Conservation (phyloP, 2,888 invertebrate species). For the Hyalella azteca region DNA sequence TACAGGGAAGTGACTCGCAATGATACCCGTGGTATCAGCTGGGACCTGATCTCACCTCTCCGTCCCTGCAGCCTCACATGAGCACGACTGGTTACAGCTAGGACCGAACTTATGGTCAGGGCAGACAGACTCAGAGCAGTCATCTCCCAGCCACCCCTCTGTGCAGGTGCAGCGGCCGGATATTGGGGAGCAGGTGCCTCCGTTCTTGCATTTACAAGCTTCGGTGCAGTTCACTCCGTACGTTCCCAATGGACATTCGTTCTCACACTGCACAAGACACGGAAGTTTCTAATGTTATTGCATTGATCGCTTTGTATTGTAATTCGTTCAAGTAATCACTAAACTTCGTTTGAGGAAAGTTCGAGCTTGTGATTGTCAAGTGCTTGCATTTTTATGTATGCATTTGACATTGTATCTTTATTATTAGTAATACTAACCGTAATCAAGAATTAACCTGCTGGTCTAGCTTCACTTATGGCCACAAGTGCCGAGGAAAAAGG, state of each 20-base stretch:
- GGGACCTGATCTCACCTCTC: constrained; percentile 68
- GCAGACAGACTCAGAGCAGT: constrained; percentile 74
- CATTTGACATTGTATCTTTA: no score
- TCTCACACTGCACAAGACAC: constrained; percentile 58
- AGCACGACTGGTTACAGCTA: constrained; percentile 74
- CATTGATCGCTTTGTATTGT: no score
- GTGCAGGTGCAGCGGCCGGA: constrained; percentile 64
- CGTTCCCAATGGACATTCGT: constrained; percentile 66
- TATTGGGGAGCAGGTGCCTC: constrained; percentile 63
- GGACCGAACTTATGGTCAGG: constrained; percentile 72
- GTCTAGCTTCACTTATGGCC: no score
- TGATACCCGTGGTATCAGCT: no score
- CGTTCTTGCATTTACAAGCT: constrained; percentile 65
- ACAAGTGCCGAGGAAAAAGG: no score
- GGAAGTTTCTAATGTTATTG: background rate
- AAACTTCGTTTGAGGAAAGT: no score
- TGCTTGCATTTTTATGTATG: no score
- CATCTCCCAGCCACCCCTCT: constrained; percentile 71
- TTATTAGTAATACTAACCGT: no score
- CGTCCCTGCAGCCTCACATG: constrained; percentile 74
- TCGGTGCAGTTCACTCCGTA: constrained; percentile 67
- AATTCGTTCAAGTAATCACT: no score
- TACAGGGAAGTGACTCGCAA: no score
- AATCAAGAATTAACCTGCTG: no score
- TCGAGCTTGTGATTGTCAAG: no score